Percentiles rank a stretch among this genome's conserved stretches.
These are phyloP conservation scores for Drosophila robusta DNA, from an alignment of 2,888 invertebrate genomes.

Conservation along the genomic window DNA sequence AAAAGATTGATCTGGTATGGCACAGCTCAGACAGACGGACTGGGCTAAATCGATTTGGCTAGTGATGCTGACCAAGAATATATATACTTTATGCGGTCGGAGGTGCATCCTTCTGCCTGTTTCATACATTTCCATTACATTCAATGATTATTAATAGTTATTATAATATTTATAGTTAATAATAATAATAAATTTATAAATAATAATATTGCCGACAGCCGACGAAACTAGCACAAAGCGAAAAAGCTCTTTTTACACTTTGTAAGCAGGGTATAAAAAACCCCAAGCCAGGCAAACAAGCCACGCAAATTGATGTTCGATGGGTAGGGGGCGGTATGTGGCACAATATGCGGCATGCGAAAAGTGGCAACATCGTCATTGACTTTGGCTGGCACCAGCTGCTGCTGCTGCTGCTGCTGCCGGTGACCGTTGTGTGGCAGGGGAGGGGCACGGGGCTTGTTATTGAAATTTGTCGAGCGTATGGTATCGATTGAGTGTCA, in stretches of 20 bases:
- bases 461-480: slow-evolving; percentile 74
- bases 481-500: slow-evolving; percentile 59
- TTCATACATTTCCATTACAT: no score
- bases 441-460: slow-evolving; percentile 26
- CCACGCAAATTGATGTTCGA: slow-evolving; percentile 32
- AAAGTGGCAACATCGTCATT: slow-evolving; percentile 34
- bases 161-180: no score
- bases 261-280: not conserved
- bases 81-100: no score
- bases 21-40: no score
- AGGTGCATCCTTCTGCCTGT: no score
- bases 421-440: slow-evolving; percentile 23
- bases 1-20: no score
- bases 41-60: no score
- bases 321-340: slow-evolving; percentile 8
- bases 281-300: slow-evolving; percentile 21
- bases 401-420: slow-evolving; percentile 7
- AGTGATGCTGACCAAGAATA: no score
- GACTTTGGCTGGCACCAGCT: slow-evolving; percentile 40
- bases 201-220: no score
- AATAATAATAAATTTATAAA: no score
- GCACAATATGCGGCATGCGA: slow-evolving; percentile 5
- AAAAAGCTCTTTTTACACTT: not conserved
- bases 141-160: no score
- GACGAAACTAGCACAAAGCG: no score